Conservation (phyloP, 2,113 vertebrate genomes). For the Hepsetus odoe region DNA sequence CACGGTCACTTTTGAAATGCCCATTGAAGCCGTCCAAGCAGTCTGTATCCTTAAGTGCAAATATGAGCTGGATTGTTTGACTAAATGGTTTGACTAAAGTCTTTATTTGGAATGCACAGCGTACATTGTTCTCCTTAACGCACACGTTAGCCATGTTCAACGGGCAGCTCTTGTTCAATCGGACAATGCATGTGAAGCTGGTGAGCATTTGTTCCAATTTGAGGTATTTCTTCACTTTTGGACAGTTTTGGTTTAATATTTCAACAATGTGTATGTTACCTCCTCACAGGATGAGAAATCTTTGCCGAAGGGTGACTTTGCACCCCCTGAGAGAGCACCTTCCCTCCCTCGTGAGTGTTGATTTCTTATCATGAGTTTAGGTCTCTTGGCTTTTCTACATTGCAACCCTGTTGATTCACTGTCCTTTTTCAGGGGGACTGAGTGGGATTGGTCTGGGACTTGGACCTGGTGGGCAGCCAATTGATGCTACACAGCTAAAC, state of each 20-base stretch:
- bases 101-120: neutral
- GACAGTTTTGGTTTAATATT: neutral
- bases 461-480: slow-evolving; percentile 95
- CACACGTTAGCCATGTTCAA: slow-evolving; percentile 90
- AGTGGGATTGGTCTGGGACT: slow-evolving; percentile 94
- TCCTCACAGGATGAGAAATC: slow-evolving; percentile 89
- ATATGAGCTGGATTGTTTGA: neutral
- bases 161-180: slow-evolving; percentile 92
- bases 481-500: slow-evolving; percentile 91
- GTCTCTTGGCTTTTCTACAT: too few species aligned
- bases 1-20: slow-evolving; percentile 94
- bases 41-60: slow-evolving; percentile 91
- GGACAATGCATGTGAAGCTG: slow-evolving; percentile 98
- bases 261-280: neutral
- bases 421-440: slow-evolving; percentile 82
- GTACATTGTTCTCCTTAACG: slow-evolving; percentile 72
- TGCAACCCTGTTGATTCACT: neutral
- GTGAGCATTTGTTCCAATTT: slow-evolving; percentile 80
- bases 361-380: neutral
- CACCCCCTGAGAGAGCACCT: slow-evolving; percentile 86
- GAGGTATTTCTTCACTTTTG: too few species aligned
- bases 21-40: slow-evolving; percentile 95
- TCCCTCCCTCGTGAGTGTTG: slow-evolving; percentile 90
- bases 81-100: neutral
- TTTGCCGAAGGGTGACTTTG: slow-evolving; percentile 92